Conservation (phyloP, 2,113 vertebrate genomes). For the Myiopsitta monachus region DNA sequence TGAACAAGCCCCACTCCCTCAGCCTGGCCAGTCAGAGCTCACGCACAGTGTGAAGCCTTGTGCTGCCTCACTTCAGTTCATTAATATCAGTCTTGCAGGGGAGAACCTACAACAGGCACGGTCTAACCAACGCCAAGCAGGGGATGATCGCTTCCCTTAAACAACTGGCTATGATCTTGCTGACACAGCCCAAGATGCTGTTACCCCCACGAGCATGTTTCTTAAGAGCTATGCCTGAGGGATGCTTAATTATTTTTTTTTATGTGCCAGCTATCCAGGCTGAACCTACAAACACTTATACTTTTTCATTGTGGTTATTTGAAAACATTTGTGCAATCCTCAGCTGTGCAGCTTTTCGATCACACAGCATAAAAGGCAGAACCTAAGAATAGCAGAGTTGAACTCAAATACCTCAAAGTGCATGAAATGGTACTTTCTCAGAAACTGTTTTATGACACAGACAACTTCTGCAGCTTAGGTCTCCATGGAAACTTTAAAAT, state of each 20-base stretch:
- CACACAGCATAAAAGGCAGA: neutral
- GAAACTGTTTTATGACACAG: neutral
- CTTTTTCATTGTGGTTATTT: neutral
- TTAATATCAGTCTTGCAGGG: neutral
- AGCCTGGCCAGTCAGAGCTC: neutral
- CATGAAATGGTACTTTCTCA: neutral
- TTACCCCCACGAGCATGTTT: neutral
- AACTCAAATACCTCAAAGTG: neutral
- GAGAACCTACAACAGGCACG: neutral
- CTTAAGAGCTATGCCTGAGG: neutral
- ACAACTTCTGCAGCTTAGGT: neutral
- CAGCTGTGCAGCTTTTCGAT: neutral
- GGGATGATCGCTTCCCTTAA: accelerated
- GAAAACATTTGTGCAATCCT: neutral
- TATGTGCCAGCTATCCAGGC: neutral
- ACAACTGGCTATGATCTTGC: neutral
- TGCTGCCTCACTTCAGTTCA: neutral
- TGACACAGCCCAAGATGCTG: neutral
- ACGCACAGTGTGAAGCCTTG: accelerated
- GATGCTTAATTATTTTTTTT: neutral
- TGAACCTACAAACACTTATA: neutral
- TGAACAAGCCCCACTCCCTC: neutral
- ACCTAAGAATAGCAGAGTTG: neutral
- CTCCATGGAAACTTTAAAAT: slow-evolving; percentile 14
- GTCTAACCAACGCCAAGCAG: neutral